phyloP scores from a whole-genome alignment of 1,140 invertebrate species.

The Whitmania pigra region DNA sequence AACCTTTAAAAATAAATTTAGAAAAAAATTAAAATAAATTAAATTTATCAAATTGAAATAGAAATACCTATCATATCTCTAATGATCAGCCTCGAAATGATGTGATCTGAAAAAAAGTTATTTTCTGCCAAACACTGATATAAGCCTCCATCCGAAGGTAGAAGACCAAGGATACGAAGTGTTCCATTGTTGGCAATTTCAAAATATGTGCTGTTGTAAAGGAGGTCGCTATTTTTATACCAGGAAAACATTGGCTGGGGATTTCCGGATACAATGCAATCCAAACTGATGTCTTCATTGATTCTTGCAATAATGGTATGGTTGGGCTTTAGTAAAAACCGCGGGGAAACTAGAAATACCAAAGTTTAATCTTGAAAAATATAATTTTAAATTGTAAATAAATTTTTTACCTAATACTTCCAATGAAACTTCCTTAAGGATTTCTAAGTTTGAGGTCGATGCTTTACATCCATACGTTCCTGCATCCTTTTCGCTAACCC shows the following conservation, averaged over 20 bases:
- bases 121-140: slow-evolving; percentile 88
- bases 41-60: not conserved
- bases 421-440: too few species aligned
- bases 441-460: too few species aligned
- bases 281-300: slow-evolving; percentile 72
- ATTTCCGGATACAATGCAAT: slow-evolving; percentile 69
- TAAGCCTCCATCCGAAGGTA: slow-evolving; percentile 73
- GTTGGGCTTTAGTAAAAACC: too few species aligned
- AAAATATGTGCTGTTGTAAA: slow-evolving; percentile 78
- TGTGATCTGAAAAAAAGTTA: slow-evolving; percentile 68
- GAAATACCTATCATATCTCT: slow-evolving; percentile 56
- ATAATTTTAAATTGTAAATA: too few species aligned
- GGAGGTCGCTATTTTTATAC: slow-evolving; percentile 81
- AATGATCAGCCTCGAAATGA: slow-evolving; percentile 61
- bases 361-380: too few species aligned
- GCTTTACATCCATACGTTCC: too few species aligned
- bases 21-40: not conserved
- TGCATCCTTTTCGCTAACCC: too few species aligned
- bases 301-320: slow-evolving; percentile 57
- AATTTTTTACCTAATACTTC: too few species aligned
- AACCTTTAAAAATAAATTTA: not conserved
- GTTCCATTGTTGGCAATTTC: slow-evolving; percentile 54
- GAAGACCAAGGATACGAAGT: slow-evolving; percentile 78
- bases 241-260: slow-evolving; percentile 70
- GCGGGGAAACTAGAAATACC: too few species aligned